These are phyloP conservation scores for Dendrocopos noguchii DNA, from an alignment of 2,113 vertebrate species.

Conservation along the genomic window DNA sequence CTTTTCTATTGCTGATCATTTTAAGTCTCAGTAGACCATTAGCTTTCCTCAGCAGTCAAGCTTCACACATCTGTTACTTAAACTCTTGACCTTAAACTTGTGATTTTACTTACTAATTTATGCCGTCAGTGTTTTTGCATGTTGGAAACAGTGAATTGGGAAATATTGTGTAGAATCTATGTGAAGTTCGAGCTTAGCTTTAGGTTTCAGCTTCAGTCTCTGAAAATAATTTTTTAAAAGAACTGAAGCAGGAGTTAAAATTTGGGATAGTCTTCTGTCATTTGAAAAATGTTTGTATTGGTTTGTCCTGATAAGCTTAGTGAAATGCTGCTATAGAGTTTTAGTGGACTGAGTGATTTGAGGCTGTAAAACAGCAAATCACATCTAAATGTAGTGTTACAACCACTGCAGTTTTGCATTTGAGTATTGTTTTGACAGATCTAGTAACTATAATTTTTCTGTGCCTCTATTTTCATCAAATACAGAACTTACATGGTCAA, in stretches of 20 bases:
- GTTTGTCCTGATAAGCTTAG: not conserved
- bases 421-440: slow-evolving; percentile 10
- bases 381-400: slow-evolving; percentile 7
- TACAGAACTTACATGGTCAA: not conserved
- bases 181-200: not conserved
- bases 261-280: not conserved
- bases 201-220: not conserved
- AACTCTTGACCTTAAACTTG: not conserved
- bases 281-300: not conserved
- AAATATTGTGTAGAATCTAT: not conserved
- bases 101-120: not conserved
- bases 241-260: not conserved
- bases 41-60: not conserved
- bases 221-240: not conserved
- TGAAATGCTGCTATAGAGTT: not conserved
- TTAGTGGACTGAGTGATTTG: not conserved
- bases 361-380: not conserved
- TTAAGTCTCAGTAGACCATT: not conserved
- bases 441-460: not conserved
- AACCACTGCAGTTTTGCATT: not conserved
- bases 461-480: not conserved
- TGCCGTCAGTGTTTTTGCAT: not conserved
- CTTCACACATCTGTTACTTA: not conserved
- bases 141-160: not conserved
- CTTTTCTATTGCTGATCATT: not conserved